These are phyloP conservation scores for Acronicta alni DNA, from an alignment of 2,888 invertebrate species.

Conservation along the genomic window DNA sequence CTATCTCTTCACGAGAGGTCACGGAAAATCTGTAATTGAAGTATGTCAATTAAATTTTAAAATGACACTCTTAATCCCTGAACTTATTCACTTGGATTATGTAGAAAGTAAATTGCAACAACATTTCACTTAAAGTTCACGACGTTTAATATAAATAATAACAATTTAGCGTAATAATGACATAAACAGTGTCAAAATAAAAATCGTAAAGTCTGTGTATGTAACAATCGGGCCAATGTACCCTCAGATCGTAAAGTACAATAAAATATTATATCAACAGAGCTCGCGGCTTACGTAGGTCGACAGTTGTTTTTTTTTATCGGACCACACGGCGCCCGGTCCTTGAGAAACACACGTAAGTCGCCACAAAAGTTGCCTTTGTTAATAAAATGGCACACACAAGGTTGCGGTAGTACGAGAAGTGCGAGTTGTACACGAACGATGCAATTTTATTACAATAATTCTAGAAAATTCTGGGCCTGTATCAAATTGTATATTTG, in stretches of 20 bases:
- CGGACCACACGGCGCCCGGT: conserved; percentile 51
- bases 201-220: conserved; percentile 37
- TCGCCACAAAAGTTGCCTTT: conserved; percentile 45
- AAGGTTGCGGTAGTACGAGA: conserved; percentile 16
- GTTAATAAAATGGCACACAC: conserved; percentile 41
- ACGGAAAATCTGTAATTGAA: not conserved
- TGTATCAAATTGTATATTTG: not conserved
- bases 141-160: conserved; percentile 25
- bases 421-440: not conserved
- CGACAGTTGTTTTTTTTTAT: conserved; percentile 52
- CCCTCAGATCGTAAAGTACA: conserved; percentile 42
- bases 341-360: conserved; percentile 47
- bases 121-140: conserved; percentile 39
- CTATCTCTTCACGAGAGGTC: not conserved
- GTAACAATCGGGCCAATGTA: conserved; percentile 38
- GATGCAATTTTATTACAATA: not conserved
- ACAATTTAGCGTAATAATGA: conserved; percentile 46
- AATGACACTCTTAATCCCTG: not conserved
- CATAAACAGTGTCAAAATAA: conserved; percentile 42
- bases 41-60: not conserved
- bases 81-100: conserved; percentile 1
- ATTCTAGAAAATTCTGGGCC: not conserved
- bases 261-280: conserved; percentile 53
- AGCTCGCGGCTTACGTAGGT: conserved; percentile 49
- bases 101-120: conserved; percentile 28